Evolutionary conservation across 2,797 vertebrate genomes (phyloP), one percentile per base, ranked within the genome.

Genomic region (Iguana delicatissima): DNA sequence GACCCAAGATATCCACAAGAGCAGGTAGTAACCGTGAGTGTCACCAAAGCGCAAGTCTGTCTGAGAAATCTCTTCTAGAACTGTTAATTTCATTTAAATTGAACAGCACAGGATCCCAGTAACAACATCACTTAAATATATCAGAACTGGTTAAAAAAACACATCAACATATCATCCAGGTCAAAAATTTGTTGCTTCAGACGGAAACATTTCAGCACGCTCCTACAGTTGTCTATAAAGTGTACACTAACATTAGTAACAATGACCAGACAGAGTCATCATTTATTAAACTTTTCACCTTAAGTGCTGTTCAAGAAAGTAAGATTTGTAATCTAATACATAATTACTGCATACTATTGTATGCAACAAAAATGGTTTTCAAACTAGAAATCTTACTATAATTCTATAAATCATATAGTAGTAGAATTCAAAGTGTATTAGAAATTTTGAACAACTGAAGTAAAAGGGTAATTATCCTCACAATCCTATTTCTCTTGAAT

Each of bases 121-220:
- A 42, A 85, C 73, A 88, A 84, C 80, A 90, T 42, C 91, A 82
- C 62, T 89, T 85, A 95, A 72, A 80, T 38, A 91, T 91, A 74
- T 24, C 79, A 83, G 80, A 52, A 85, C 77, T 1, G 2, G 0
- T 80, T 62, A 62, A 84, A 90, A 9, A 83, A 64, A 81, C 55
- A 87, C 46, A 90, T 13, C 16, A 72, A 95, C 74, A 84, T 83
- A 92, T 24, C 80, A 84, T 91, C 29, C 32, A 81, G 52, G 16
- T 80, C 24, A 72, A 79, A 57, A 59, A 80, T n/a, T 86, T 46
- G 29, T 80, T 62, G 5, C 59, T 9, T 57, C 57, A 81, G n/a
- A 59, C 62, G 84, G 64, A 90, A 90, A 29, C 67, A 86, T 38
- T 35, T 90, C 35, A 81, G 20, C 8, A 46, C 35, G 35, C 38